A percentile compares a stretch with the other conserved stretches of the same genome.
Evolutionary conservation across 1,140 invertebrate genomes (phyloP).

Genomic region (Drosophila tristis): DNA sequence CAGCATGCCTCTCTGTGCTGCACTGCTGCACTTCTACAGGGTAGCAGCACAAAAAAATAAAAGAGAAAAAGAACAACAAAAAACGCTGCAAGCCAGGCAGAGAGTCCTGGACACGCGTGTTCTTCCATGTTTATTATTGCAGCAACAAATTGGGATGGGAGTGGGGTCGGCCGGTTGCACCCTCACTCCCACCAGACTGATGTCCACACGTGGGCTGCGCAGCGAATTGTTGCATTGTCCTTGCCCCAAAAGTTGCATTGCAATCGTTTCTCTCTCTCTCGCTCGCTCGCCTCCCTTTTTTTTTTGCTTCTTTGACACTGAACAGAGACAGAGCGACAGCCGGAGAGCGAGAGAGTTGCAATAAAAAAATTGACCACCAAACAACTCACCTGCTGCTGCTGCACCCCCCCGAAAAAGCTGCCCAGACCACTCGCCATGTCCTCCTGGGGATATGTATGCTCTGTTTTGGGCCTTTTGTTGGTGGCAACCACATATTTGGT

Average conservation of each 20-base stretch:
- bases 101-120: constrained; percentile 60
- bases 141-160: constrained; percentile 26
- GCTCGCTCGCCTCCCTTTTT: neutral
- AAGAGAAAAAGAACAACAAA: neutral
- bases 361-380: constrained; percentile 59
- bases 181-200: neutral
- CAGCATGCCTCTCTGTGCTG: no score
- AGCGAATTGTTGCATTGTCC: constrained; percentile 38
- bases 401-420: neutral
- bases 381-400: constrained; percentile 62
- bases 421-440: constrained; percentile 1
- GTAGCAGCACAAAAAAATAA: no score
- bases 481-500: constrained; percentile 82
- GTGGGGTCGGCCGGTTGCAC: neutral
- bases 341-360: neutral
- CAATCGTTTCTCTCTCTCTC: constrained; percentile 4
- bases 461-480: constrained; percentile 79
- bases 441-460: constrained; percentile 29
- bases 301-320: constrained; percentile 28
- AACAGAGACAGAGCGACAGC: constrained; percentile 8
- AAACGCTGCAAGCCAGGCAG: neutral
- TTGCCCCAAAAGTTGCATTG: constrained; percentile 36
- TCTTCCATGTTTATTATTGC: constrained; percentile 72
- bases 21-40: no score
- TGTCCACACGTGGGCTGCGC: neutral